A percentile compares a stretch with the other conserved stretches of the same genome.
Evolutionary conservation across 2,113 vertebrate genomes (phyloP).

Genomic region (Pachycephala philippinensis): DNA sequence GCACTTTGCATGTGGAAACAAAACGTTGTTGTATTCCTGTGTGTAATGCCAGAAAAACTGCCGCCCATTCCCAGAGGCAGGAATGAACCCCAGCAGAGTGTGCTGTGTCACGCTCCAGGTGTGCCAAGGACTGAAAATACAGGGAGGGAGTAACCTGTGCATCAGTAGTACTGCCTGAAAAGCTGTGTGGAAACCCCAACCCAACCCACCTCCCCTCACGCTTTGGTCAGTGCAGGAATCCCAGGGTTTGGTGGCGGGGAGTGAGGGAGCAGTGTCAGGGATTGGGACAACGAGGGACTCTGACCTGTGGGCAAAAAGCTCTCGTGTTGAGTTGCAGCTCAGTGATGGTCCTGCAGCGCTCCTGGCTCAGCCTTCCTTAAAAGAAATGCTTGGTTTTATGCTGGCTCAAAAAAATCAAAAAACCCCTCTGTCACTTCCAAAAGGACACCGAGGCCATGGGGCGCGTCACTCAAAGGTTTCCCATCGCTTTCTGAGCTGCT

Average conservation of each 20-base stretch:
- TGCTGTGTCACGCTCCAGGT: rapidly evolving
- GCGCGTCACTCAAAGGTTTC: slow-evolving; percentile 88
- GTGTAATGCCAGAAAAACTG: background rate
- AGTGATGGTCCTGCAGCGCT: slow-evolving; percentile 5
- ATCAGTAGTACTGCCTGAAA: background rate
- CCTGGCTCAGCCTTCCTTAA: background rate
- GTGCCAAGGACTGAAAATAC: background rate
- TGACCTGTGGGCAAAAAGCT: background rate
- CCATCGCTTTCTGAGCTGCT: slow-evolving; percentile 88
- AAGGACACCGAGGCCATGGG: background rate
- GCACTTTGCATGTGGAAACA: background rate
- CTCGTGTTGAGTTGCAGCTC: background rate
- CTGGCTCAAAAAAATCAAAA: slow-evolving; percentile 12
- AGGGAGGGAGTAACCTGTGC: background rate
- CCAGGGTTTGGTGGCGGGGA: rapidly evolving
- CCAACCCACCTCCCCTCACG: background rate
- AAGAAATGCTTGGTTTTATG: slow-evolving; percentile 2
- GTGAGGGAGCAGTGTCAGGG: background rate
- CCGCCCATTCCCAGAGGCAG: background rate
- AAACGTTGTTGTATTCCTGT: rapidly evolving
- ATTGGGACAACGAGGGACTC: background rate
- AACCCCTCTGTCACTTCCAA: background rate
- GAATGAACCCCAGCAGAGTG: rapidly evolving
- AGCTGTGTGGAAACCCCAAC: background rate
- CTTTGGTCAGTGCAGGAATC: background rate